phyloP scores from a whole-genome alignment of 35 echinoderm and acorn worm genomes.

The Hemicentrotus pulcherrimus region DNA sequence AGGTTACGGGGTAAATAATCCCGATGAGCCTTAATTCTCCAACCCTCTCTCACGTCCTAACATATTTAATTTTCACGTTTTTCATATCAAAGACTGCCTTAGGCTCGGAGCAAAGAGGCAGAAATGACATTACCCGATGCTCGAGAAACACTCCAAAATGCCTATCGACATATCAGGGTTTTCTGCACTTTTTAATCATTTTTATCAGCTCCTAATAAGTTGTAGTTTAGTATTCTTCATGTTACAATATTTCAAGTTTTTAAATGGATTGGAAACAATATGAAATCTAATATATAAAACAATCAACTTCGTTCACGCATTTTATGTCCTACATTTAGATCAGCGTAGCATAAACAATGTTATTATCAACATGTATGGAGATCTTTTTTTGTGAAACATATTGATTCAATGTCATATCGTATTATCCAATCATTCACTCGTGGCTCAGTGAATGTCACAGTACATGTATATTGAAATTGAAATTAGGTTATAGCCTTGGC shows the following conservation, averaged over 20 bases:
- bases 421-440: neutral
- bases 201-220: too few species aligned
- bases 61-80: neutral
- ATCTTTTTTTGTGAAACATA: too few species aligned
- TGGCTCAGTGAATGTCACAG: neutral
- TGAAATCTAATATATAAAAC: too few species aligned
- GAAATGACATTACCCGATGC: neutral
- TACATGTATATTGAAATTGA: too few species aligned
- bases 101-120: neutral
- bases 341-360: too few species aligned
- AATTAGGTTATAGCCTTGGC: neutral
- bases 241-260: too few species aligned
- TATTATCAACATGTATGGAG: too few species aligned
- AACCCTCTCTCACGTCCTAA: neutral
- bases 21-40: neutral
- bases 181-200: neutral
- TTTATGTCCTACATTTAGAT: too few species aligned
- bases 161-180: neutral
- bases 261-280: too few species aligned
- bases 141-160: neutral
- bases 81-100: neutral
- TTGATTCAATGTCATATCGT: neutral
- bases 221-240: too few species aligned
- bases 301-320: too few species aligned
- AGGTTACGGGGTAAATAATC: slow-evolving; percentile 9